Evolutionary conservation across 2,113 vertebrate genomes (phyloP).

Genomic region (Pontoporia blainvillei): DNA sequence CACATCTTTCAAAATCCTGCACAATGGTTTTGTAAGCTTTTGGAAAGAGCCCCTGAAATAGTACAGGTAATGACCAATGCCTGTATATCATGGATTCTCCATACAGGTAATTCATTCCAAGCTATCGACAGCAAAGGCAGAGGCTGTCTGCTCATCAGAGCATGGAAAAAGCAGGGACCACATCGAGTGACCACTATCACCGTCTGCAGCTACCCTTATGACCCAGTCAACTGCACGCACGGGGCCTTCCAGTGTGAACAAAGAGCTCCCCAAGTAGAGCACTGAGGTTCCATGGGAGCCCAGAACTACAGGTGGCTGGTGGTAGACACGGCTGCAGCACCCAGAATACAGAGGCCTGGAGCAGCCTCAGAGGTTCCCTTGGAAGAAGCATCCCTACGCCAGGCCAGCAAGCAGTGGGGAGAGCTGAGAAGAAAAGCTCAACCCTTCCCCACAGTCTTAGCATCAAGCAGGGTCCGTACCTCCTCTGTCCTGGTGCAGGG

Average conservation of each 20-base stretch:
- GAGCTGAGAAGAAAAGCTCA: background rate
- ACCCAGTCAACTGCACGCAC: background rate
- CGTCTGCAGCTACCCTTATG: background rate
- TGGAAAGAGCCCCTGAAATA: background rate
- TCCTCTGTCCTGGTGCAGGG: background rate
- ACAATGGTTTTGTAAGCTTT: background rate
- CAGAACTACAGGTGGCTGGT: background rate
- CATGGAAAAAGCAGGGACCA: background rate
- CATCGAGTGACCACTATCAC: background rate
- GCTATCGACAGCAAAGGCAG: background rate
- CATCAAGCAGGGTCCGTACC: slow-evolving; percentile 16
- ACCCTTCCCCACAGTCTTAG: background rate
- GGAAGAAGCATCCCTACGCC: background rate
- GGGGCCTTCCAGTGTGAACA: background rate
- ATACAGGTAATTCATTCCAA: background rate
- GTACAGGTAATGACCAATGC: background rate
- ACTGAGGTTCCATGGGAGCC: background rate
- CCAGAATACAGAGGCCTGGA: background rate
- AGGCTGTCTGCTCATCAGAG: background rate
- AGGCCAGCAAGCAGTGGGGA: background rate
- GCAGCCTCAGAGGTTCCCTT: background rate
- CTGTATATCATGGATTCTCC: background rate
- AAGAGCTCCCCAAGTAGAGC: background rate
- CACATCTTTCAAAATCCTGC: background rate
- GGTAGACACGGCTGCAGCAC: background rate